Conservation (phyloP, 2,888 invertebrate species). For the Epirrhoe alternata region DNA sequence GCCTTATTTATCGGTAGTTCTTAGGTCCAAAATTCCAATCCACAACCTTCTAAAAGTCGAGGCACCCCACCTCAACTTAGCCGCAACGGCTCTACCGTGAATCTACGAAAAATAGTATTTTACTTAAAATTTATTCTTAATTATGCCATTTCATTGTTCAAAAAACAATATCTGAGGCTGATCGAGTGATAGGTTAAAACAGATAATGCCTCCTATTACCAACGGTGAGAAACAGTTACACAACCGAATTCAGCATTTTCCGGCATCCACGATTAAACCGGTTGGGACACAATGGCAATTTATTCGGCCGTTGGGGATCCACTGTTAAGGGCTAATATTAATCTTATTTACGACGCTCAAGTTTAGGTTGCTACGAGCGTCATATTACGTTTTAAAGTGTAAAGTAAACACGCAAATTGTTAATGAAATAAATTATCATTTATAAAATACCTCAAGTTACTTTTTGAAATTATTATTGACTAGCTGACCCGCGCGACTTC, state of each 20-base stretch:
- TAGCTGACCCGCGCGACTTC: too few relatives aligned
- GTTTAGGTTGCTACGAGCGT: background rate
- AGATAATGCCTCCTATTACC: conserved; percentile 1
- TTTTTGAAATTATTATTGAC: too few relatives aligned
- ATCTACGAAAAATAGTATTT: too few relatives aligned
- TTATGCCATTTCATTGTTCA: background rate
- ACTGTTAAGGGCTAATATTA: conserved; percentile 36
- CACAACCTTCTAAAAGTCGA: too few relatives aligned
- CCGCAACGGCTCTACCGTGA: too few relatives aligned
- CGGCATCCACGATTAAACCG: conserved; percentile 17
- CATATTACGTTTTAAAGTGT: background rate
- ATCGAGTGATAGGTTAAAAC: background rate
- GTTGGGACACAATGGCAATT: conserved; percentile 19
- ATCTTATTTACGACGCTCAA: conserved; percentile 34
- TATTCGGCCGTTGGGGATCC: conserved; percentile 31
- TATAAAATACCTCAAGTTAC: too few relatives aligned
- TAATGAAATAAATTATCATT: too few relatives aligned
- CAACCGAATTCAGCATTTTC: conserved; percentile 1
- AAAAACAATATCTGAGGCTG: background rate
- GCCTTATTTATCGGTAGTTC: too few relatives aligned
- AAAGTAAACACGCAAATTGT: background rate
- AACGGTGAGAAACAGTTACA: conserved; percentile 1
- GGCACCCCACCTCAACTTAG: too few relatives aligned
- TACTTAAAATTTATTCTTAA: too few relatives aligned
- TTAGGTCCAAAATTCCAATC: too few relatives aligned